Conservation (phyloP, 1,140 invertebrate genomes). For the Spodoptera litura region DNA sequence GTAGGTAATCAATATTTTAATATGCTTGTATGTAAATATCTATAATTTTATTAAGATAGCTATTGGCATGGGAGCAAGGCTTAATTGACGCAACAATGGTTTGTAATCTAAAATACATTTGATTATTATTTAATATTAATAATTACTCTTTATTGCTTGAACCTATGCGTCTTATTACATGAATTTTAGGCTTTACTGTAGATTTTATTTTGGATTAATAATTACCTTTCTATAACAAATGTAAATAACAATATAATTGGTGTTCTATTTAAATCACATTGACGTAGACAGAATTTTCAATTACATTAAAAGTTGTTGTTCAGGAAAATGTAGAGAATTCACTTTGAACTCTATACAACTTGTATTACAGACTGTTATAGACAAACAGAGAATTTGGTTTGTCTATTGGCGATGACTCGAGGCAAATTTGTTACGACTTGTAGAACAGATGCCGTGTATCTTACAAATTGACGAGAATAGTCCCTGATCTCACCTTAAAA, state of each 20-base stretch:
- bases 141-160: too few species aligned
- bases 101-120: background rate
- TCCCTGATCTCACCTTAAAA: too few species aligned
- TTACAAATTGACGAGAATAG: too few species aligned
- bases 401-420: slow-evolving; percentile 8
- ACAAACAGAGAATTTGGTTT: slow-evolving; percentile 8
- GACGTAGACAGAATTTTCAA: too few species aligned
- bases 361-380: background rate
- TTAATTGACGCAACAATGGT: slow-evolving; percentile 16
- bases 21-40: slow-evolving; percentile 22
- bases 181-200: too few species aligned
- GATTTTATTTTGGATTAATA: too few species aligned
- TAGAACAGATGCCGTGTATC: too few species aligned
- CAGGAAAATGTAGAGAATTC: background rate
- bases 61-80: background rate
- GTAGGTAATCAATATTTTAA: background rate
- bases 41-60: slow-evolving; percentile 23
- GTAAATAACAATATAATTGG: too few species aligned
- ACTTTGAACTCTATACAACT: background rate
- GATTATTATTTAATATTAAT: background rate
- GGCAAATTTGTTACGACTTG: slow-evolving; percentile 1
- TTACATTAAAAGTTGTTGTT: too few species aligned
- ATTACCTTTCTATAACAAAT: too few species aligned
- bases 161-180: too few species aligned
- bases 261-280: too few species aligned